Evolutionary conservation across 1,140 invertebrate species (phyloP), one percentile per base, ranked within the genome.

Genomic region (Planococcus citri): DNA sequence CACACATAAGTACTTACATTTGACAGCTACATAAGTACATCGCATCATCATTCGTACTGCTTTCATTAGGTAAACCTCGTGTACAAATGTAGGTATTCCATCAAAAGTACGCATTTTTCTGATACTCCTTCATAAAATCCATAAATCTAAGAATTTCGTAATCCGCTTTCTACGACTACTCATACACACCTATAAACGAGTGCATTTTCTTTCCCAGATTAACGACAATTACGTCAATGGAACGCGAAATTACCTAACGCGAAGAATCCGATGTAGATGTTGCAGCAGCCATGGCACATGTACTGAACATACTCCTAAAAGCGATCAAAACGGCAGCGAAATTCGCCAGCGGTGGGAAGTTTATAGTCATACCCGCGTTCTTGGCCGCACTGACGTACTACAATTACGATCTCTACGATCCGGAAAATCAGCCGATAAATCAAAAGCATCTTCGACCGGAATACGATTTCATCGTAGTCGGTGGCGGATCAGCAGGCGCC

Each of bases 351-450:
- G 78, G 87, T 1, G 83, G 85, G 64, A 88, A 90, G 73, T 76
- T 91, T 0, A 82, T 87, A 22, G 85, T 92, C 72, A 79, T 94
- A 25, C 91, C 92, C 0, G 82, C 87, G 25, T 82, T 94, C 71
- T 78, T 94, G 64, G 88, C 86, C 0, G 83, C 88, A 0, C 79
- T 94, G 57, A 87, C 88, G 0, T 94, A 92, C 75, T 92, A 89
- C 77, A 86, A 91, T 78, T 94, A 93, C 76, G 89, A 92, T 72
- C 78, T 90, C 1, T 86, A 91, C 74, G 91, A 94, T 76, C 91
- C 91, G 0, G 91, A 94, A 78, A 90, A 87, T 75, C 82, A 88
- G 68, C 88, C 89, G 0, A 79, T 81, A 0, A 86, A 90, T 25
- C 84, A 85, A 75, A 84, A 86, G 57, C 82, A 81, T 60, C 61